Base-by-base conservation (phyloP, 2,113 vertebrate species). In the Cyphomyrus discorhynchus region DNA sequence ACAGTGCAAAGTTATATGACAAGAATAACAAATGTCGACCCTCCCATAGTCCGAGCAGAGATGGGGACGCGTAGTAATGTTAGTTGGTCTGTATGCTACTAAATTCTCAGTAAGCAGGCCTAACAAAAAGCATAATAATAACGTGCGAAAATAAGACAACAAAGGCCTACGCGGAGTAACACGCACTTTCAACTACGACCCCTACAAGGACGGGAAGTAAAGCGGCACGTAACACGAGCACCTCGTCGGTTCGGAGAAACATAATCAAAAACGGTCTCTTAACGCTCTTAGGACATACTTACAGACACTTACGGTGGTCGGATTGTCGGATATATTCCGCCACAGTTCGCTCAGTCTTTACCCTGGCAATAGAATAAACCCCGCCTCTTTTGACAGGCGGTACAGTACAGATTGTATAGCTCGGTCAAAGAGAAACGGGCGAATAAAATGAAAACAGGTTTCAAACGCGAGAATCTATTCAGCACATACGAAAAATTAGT, bases 151-250 rank as follows among this genome's bases (percentile, higher is more conserved):
- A 70, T 70, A 31, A 70, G 27, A 70, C 27, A 31, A 70, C 62
- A 11, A 27, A 31, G 62, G 62, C 62, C 62, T 70, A 70, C n/a
- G 62, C 62, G 62, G 62, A 70, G 62, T 70, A 31, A 70, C n/a
- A 27, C 62, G 62, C 62, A 70, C 62, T 70, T 70, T 70, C 62
- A 70, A 70, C 62, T 70, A 70, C 62, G n/a, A 70, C 62, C 62
- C 62, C 62, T 31, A 31, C 9, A 70, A 70, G 10, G 62, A 70
- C 10, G 10, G 62, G 27, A 70, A 70, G 62, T 70, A 27, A 27
- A 27, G 62, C n/a, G 9, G 62, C 62, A 27, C 2, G n/a, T 3
- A 66, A 66, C 8, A 27, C 62, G 3, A n/a, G 62, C 62, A 66
- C 62, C 62, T 70, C 62, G n/a, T 70, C 9, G 62, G 56, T 62